Evolutionary conservation across 37 sponge, comb jelly and placozoan genomes (phyloP), one percentile per base, ranked within the genome.

Genomic region (Agelas oroides): DNA sequence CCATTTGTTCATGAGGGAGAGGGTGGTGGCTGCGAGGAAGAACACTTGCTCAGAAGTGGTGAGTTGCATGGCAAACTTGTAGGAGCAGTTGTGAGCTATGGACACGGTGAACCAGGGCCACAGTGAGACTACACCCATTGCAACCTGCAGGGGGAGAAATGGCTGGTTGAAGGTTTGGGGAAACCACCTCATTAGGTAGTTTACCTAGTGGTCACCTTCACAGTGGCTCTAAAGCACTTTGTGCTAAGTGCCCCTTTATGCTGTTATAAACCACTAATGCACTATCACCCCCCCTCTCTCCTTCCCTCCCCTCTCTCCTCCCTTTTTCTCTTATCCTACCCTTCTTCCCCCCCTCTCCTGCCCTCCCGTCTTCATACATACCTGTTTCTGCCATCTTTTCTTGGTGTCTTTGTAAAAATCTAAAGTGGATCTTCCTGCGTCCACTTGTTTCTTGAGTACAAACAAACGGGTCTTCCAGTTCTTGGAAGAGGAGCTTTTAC

Each of bases 371-470:
- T 67, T 76, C 2, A 34, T 65, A 6, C 34, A 53, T 37, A 59
- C 67, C 81, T 85, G 91, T 56, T 89, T 93, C 87, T 84, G 85
- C 87, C 85, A 87, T 20, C 82, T 77, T 71, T 89, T 93, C 72
- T 80, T 85, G 55, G 78, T 64, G 74, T 89, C 91, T 56, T 86
- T 93, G 89, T 93, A 93, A 54, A 58, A 84, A 31, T 88, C 84
- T 21, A 93, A 60, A 2, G 83, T 67, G 46, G 86, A 63, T 23
- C 36, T 77, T n/a, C 55, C 63, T 38, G 65, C 70, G 31, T 76
- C 59, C 1, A 52, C 41, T 71, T 75, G 5, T 21, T 59, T 65
- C 35, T 85, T 81, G 20, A 89, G 79, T 21, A 93, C 94, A 76
- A 85, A 93, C 34, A 93, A 76, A 15, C 78, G 52, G 6, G 52